Percentiles rank a stretch among this genome's conserved stretches.
phyloP scores from a whole-genome alignment of 1,140 invertebrate genomes.

The Drosophila gunungcola region DNA sequence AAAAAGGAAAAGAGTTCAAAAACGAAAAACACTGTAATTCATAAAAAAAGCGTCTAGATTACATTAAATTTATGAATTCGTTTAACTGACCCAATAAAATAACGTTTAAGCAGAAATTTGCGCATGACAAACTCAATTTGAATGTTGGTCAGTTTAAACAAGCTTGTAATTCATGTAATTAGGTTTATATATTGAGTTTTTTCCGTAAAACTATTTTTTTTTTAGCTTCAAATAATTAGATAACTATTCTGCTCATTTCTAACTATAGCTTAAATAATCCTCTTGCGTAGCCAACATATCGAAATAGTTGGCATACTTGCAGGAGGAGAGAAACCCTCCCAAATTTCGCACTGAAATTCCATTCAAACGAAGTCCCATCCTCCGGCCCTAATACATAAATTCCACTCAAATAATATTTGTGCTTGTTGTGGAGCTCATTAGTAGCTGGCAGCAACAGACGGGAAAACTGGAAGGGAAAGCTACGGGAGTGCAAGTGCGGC shows the following conservation, averaged over 20 bases:
- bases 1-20: too few relatives aligned
- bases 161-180: not conserved
- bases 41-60: too few relatives aligned
- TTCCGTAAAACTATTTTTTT: not conserved
- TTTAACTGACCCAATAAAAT: not conserved
- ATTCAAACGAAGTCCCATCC: constrained; percentile 22
- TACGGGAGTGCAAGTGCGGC: constrained; percentile 6
- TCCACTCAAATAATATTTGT: constrained; percentile 78
- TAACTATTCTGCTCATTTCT: not conserved
- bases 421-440: constrained; percentile 80
- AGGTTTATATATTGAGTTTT: not conserved
- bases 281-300: not conserved
- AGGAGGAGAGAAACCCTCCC: not conserved
- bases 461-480: constrained; percentile 8
- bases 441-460: constrained; percentile 70
- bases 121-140: not conserved
- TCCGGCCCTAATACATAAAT: constrained; percentile 55
- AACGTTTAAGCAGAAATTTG: not conserved
- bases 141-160: too few relatives aligned
- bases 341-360: constrained; percentile 6
- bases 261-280: constrained; percentile 4
- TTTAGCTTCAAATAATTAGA: not conserved
- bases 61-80: not conserved
- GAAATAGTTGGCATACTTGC: constrained; percentile 21
- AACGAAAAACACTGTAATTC: too few relatives aligned